Evolutionary conservation across 2,113 vertebrate genomes (phyloP), one percentile per base, ranked within the genome.

Genomic region (Nanorana parkeri): DNA sequence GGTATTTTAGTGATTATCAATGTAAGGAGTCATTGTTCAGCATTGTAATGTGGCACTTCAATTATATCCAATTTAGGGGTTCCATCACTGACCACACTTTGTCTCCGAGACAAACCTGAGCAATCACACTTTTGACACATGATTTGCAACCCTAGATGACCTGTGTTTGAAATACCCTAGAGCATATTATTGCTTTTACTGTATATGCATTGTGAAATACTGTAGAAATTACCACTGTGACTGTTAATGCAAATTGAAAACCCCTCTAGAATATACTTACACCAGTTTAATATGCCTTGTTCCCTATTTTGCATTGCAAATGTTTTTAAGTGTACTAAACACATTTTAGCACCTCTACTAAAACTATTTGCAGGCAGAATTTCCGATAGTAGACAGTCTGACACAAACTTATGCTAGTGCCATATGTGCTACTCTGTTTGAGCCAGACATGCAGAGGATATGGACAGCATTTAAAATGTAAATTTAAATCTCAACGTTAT

Each of bases 321-420:
- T 94, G 92, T 94, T 92, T 93, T 92, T 87, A 92, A 94, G 92
- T 94, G 90, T 94, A 93, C 91, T 92, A 94, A 94, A 94, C 93
- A 94, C 91, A 92, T 92, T 91, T 91, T 93, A 93, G 88, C 92
- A 94, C 93, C 91, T 93, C 89, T 92, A 92, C 92, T 91, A 92
- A 90, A 94, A 92, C 89, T 94, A 94, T 94, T 93, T 93, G 91
- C 92, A 93, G 94, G 91, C 86, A 91, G 90, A 92, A 94, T 92
- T 93, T 93, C 88, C 89, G 89, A 87, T 91, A 93, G 90, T 90
- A 92, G 91, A 90, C 92, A 93, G 92, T 91, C 92, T 93, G 93
- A 89, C 92, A 92, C 88, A 91, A 93, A 90, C 92, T 94, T 94
- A 93, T 92, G 92, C 87, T 93, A 92, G 89, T 89, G 83, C 93